These are phyloP conservation scores for Phymanthus crucifer DNA, from an alignment of 92 coral and sea anemone species.

Conservation along the genomic window DNA sequence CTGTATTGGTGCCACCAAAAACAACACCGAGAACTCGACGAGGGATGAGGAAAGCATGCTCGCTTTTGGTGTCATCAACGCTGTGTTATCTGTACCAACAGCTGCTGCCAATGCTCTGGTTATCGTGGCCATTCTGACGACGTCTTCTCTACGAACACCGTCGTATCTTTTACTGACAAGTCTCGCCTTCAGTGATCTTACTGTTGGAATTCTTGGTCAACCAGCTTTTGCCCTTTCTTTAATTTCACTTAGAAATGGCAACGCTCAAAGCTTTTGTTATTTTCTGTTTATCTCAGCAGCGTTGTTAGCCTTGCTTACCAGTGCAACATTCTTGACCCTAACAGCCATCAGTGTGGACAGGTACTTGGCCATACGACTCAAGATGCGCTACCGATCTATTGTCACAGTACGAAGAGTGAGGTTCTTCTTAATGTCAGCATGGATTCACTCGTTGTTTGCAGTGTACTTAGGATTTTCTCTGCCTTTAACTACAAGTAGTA, in stretches of 20 bases:
- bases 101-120: conserved; percentile 2
- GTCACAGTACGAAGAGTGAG: conserved; percentile 10
- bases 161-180: conserved; percentile 11
- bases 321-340: neutral
- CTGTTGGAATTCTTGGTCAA: conserved; percentile 5
- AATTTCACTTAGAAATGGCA: neutral
- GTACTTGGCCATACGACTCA: conserved; percentile 32
- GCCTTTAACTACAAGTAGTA: neutral
- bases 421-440: neutral
- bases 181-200: neutral
- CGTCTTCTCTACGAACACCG: conserved; percentile 11
- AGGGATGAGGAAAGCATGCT: too few species aligned
- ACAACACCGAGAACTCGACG: too few species aligned
- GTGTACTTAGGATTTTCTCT: neutral
- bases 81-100: too few species aligned
- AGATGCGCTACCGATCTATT: conserved; percentile 17
- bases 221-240: neutral
- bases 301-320: neutral
- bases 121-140: conserved; percentile 14
- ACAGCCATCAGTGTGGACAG: conserved; percentile 26
- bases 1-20: too few species aligned
- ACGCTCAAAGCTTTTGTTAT: conserved; percentile 9
- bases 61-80: too few species aligned
- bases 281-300: neutral
- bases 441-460: neutral